phyloP scores from a whole-genome alignment of 2,888 invertebrate species.

The Trichopria drosophilae region DNA sequence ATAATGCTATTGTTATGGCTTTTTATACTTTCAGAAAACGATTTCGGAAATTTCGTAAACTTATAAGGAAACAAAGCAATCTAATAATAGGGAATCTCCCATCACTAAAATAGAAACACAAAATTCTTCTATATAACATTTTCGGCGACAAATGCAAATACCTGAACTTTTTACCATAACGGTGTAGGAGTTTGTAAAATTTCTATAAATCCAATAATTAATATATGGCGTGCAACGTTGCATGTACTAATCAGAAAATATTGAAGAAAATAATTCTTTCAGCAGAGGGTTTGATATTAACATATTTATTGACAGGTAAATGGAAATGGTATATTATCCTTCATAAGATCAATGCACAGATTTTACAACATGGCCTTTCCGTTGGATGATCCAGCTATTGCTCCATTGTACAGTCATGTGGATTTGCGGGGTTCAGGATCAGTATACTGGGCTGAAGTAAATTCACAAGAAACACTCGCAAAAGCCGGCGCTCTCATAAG shows the following conservation, averaged over 20 bases:
- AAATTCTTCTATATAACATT: no score
- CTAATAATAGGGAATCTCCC: no score
- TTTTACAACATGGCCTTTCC: constrained; percentile 90
- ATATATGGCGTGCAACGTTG: no score
- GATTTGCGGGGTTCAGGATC: constrained; percentile 76
- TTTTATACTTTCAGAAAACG: no score
- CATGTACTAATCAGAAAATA: no score
- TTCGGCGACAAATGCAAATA: no score
- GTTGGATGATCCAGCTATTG: constrained; percentile 84
- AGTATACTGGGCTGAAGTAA: constrained; percentile 74
- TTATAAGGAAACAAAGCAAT: no score
- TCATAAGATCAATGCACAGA: constrained; percentile 82
- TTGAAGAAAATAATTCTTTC: not conserved
- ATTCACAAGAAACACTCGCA: constrained; percentile 64
- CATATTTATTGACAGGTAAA: constrained; percentile 71
- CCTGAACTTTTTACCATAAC: no score
- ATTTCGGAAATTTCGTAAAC: no score
- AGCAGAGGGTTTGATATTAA: not conserved
- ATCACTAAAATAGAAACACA: no score
- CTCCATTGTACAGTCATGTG: constrained; percentile 88
- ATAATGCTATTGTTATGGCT: no score
- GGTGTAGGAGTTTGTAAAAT: constrained; percentile 7
- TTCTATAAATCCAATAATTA: constrained; percentile 4
- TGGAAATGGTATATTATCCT: constrained; percentile 86
- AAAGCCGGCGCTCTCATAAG: constrained; percentile 74